Conservation (phyloP, 2,888 invertebrate species). For the Drosophila mayaguana region DNA sequence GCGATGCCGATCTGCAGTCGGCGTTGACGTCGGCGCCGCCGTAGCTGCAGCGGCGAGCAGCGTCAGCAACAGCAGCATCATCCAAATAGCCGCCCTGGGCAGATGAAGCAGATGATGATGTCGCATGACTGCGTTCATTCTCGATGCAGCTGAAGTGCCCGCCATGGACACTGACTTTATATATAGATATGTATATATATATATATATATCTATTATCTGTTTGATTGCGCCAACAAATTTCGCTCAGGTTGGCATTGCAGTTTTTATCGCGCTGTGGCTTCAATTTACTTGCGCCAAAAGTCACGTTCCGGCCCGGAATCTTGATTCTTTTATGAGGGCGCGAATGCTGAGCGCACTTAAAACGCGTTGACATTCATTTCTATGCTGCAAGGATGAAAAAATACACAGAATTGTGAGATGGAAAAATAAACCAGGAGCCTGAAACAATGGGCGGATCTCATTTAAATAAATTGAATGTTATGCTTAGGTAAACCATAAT, state of each 20-base stretch:
- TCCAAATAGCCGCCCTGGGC: conserved; percentile 26
- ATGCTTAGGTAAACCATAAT: conserved; percentile 30
- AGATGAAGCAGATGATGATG: conserved; percentile 30
- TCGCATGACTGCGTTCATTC: conserved; percentile 44
- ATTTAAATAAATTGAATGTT: conserved; percentile 53
- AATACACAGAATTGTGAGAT: conserved; percentile 2
- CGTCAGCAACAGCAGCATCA: conserved; percentile 55
- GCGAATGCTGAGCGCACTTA: conserved; percentile 54
- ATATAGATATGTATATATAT: conserved; percentile 11
- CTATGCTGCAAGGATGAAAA: conserved; percentile 29
- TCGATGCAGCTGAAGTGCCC: conserved; percentile 47
- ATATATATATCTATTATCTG: conserved; percentile 54
- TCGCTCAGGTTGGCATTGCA: conserved; percentile 73
- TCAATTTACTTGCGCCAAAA: conserved; percentile 67
- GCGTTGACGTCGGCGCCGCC: conserved; percentile 45
- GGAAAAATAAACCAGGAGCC: not conserved
- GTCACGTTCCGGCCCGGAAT: conserved; percentile 60
- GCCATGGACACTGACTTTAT: conserved; percentile 45
- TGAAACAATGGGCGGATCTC: conserved; percentile 21
- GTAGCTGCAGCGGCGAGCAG: conserved; percentile 49
- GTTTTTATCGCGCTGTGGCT: conserved; percentile 64
- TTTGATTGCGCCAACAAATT: conserved; percentile 59
- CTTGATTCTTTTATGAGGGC: conserved; percentile 61
- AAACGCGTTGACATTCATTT: conserved; percentile 56
- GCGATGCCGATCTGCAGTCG: conserved; percentile 56